Evolutionary conservation across 1,140 invertebrate species (phyloP), one percentile per base, ranked within the genome.

Genomic region (Drosophila sucinea): DNA sequence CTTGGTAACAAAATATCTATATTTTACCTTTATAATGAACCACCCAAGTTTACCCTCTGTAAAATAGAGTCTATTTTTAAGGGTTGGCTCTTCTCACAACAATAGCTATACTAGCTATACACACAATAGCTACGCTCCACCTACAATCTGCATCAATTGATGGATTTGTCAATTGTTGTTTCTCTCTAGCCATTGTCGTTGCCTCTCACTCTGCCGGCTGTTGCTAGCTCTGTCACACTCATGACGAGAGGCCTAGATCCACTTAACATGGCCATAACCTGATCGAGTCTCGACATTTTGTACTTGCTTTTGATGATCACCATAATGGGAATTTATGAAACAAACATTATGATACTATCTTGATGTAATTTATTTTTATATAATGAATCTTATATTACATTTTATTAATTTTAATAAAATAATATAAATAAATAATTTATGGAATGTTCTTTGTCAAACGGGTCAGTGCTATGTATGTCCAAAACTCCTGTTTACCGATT

Each of bases 91-190:
- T 38, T 35, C 3, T 29, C 10, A 68, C 63, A 68, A 60, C n/a
- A n/a, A n/a, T n/a, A n/a, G n/a, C n/a, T n/a, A n/a, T n/a, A n/a
- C n/a, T n/a, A n/a, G n/a, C n/a, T n/a, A n/a, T n/a, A n/a, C 32
- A n/a, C 58, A 38, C 58, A 38, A 27, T 3, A 29, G 73, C 55
- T 60, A 76, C 8, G 73, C 73, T 70, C 73, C 73, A 76, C 73
- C 73, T 76, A 76, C 55, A 56, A 41, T 4, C 23, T 7, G 32
- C 40, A 58, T 75, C 71, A 67, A 72, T 67, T 61, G 60, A 30
- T 29, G 38, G 40, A 32, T 29, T 44, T 62, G 60, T 62, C 70
- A 56, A 72, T 67, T 72, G 54, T 61, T 68, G 38, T 41, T 44
- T 10, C 5, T 23, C 38, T 30, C 58, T 8, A 40, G 51, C 51